Evolutionary conservation across 2,113 vertebrate species (phyloP), one percentile per base, ranked within the genome.

Genomic region (Hucho hucho): DNA sequence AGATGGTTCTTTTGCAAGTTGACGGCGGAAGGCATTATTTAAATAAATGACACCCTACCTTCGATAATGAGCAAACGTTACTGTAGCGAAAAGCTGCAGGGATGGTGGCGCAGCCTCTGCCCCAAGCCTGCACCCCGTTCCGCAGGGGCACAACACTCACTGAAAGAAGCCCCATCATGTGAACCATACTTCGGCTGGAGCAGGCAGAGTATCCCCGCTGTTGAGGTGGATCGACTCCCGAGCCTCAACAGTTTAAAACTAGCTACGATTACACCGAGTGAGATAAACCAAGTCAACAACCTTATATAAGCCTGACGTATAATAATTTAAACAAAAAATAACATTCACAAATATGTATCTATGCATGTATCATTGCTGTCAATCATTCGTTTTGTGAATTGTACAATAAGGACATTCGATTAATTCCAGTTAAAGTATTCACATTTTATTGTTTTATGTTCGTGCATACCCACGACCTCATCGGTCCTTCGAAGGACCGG

Each of bases 101-200:
- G 28, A 83, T 29, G 0, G 66, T 67, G 5, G 68, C 58, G 1
- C 80, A 59, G 12, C 77, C 56, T 75, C 78, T 75, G 16, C 75
- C 82, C 81, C 81, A 84, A 0, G 56, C 69, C 29, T 75, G 22
- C 3, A 76, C 47, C 2, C 80, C 79, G 74, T 70, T 81, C 74
- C 82, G 74, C 70, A 85, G 64, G 1, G 74, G 76, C 2, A 74
- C 72, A 1, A 79, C 67, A 32, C 65, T 66, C 28, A 64, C 18
- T 37, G 72, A 80, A 1, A 89, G n/a, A 2, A 86, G 69, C 13
- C 75, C 81, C 84, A 90, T 88, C 18, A 43, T 68, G 12, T 74
- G 3, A 63, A 64, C 66, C 77, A 82, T 84, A 64, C 64, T 47
- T 29, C 69, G 29, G 61, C 16, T 29, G 25, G 29, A 11, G 58